phyloP scores from a whole-genome alignment of 2,113 vertebrate genomes.

The Tragelaphus buxtoni region DNA sequence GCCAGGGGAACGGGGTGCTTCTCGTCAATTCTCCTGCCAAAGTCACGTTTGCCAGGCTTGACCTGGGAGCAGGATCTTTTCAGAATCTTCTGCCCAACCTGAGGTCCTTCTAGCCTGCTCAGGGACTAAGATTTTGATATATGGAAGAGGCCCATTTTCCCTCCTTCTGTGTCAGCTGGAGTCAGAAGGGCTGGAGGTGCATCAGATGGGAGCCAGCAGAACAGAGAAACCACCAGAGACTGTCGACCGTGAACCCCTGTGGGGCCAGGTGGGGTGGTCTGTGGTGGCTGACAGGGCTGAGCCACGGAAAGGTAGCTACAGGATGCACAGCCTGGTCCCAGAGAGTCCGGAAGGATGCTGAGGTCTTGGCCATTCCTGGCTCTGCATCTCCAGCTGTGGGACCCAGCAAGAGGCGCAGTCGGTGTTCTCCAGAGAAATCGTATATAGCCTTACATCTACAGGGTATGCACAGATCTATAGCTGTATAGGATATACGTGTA shows the following conservation, averaged over 20 bases:
- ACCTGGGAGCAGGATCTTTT: not conserved
- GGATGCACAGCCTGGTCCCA: accelerated
- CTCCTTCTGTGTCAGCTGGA: not conserved
- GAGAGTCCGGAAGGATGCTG: not conserved
- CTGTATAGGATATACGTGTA: not conserved
- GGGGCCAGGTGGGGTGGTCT: not conserved
- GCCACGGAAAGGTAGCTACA: not conserved
- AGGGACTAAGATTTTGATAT: not conserved
- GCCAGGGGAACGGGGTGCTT: too few species aligned
- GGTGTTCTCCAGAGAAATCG: not conserved
- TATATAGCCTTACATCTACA: not conserved
- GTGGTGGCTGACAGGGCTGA: not conserved
- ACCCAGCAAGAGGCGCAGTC: not conserved
- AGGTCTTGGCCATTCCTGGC: not conserved
- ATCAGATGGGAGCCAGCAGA: not conserved
- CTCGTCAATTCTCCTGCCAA: accelerated
- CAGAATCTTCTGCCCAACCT: not conserved
- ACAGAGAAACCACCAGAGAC: not conserved
- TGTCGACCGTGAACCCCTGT: accelerated
- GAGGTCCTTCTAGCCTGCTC: not conserved
- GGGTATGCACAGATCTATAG: not conserved
- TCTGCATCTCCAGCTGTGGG: not conserved
- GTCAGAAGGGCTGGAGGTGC: not conserved
- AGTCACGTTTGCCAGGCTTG: not conserved
- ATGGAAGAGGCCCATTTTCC: accelerated